Conservation (phyloP, 1,140 invertebrate genomes). For the Drosophila nannoptera region DNA sequence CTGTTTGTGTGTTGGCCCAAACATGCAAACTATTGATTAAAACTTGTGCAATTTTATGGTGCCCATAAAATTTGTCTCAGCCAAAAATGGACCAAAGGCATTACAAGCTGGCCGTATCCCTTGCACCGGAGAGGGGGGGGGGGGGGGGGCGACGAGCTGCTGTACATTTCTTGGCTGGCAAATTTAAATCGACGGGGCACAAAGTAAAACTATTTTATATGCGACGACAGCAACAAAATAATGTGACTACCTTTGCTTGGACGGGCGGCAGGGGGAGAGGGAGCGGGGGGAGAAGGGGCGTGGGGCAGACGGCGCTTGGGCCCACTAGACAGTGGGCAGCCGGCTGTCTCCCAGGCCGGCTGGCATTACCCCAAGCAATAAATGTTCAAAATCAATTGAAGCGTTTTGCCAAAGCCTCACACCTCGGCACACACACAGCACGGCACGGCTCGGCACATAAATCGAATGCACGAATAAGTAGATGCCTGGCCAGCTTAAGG, state of each 20-base stretch:
- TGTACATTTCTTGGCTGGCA: constrained; percentile 43
- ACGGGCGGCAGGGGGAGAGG: background rate
- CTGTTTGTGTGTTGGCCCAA: constrained; percentile 9
- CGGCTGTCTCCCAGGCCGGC: constrained; percentile 41
- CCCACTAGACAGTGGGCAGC: constrained; percentile 33
- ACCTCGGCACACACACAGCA: constrained; percentile 23
- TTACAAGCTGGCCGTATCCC: constrained; percentile 16
- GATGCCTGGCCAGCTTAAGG: constrained; percentile 69
- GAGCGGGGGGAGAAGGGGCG: background rate
- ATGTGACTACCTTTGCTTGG: constrained; percentile 57
- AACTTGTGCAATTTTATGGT: constrained; percentile 45
- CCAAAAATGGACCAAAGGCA: constrained; percentile 11
- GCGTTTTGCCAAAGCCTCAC: constrained; percentile 72
- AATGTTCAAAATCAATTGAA: constrained; percentile 77
- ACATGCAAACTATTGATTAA: constrained; percentile 48
- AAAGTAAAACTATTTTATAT: constrained; percentile 67
- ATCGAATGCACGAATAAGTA: constrained; percentile 57
- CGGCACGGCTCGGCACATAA: constrained; percentile 36
- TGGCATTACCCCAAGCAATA: constrained; percentile 66
- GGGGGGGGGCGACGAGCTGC: too few species aligned
- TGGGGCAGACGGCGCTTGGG: background rate
- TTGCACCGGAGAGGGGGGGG: too few species aligned
- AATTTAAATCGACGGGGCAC: constrained; percentile 47
- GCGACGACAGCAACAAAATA: constrained; percentile 61
- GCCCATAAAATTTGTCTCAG: constrained; percentile 42